Percentiles rank a stretch among this genome's conserved stretches.
phyloP scores from a whole-genome alignment of 2,888 invertebrate genomes.

The Noctua comes region DNA sequence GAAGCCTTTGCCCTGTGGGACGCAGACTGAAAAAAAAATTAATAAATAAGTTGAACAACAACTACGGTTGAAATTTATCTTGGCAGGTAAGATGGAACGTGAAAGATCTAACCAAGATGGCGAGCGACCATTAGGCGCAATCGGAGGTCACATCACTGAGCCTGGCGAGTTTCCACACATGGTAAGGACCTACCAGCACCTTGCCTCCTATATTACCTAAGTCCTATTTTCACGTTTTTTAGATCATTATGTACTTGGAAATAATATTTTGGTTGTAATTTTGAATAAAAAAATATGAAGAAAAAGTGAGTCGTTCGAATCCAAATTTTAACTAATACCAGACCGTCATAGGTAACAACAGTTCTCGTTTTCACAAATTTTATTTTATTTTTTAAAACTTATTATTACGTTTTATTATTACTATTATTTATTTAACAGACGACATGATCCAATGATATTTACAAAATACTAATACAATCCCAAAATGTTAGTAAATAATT shows the following conservation, averaged over 20 bases:
- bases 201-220: background rate
- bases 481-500: no score
- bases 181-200: slow-evolving; percentile 65
- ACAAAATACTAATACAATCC: no score
- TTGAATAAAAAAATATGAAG: background rate
- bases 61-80: slow-evolving; percentile 4
- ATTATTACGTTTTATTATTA: no score
- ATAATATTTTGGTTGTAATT: no score
- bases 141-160: slow-evolving; percentile 71
- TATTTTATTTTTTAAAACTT: no score
- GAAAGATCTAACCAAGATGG: background rate
- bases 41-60: background rate
- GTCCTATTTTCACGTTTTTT: background rate
- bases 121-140: slow-evolving; percentile 27
- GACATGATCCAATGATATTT: no score
- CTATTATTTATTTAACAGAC: no score
- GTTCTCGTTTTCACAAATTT: background rate
- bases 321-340: background rate
- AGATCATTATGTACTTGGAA: no score
- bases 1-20: background rate
- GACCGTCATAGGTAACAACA: background rate
- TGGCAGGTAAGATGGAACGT: background rate
- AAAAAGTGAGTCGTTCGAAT: background rate
- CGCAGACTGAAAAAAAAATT: background rate
- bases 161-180: slow-evolving; percentile 81